Evolutionary conservation across 2,113 vertebrate species (phyloP).

Genomic region (Bettongia penicillata): DNA sequence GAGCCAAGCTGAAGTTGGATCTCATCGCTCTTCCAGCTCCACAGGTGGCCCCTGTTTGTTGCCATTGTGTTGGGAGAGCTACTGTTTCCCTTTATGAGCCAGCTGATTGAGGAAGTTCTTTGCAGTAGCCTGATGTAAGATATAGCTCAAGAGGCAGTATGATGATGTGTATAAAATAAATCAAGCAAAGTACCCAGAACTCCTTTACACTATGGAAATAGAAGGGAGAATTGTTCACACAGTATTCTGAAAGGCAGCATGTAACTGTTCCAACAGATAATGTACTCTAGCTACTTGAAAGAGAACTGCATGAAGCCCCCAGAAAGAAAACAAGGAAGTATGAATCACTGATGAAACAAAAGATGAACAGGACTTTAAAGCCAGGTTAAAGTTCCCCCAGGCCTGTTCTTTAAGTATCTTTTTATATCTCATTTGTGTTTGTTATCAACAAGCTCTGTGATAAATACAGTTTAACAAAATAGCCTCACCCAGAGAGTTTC

Average conservation of each 20-base stretch:
- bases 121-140: not conserved
- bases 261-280: not conserved
- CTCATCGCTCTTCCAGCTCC: not conserved
- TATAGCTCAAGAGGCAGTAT: not conserved
- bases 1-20: not conserved
- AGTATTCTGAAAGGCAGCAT: not conserved
- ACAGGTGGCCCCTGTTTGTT: not conserved
- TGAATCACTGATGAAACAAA: slow-evolving; percentile 36
- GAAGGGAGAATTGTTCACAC: not conserved
- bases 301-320: not conserved
- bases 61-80: not conserved
- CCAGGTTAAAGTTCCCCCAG: slow-evolving; percentile 28
- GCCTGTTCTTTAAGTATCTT: not conserved
- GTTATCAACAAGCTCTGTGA: slow-evolving; percentile 24
- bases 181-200: not conserved
- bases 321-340: slow-evolving; percentile 32
- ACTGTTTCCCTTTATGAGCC: not conserved
- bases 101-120: slow-evolving; percentile 9
- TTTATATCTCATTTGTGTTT: slow-evolving; percentile 34
- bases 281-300: not conserved
- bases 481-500: slow-evolving; percentile 26
- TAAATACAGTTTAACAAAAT: slow-evolving; percentile 14
- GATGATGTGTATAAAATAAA: not conserved
- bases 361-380: slow-evolving; percentile 9
- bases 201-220: not conserved